Base-by-base conservation (phyloP, 2,113 vertebrate species). In the Symphodus melops region DNA sequence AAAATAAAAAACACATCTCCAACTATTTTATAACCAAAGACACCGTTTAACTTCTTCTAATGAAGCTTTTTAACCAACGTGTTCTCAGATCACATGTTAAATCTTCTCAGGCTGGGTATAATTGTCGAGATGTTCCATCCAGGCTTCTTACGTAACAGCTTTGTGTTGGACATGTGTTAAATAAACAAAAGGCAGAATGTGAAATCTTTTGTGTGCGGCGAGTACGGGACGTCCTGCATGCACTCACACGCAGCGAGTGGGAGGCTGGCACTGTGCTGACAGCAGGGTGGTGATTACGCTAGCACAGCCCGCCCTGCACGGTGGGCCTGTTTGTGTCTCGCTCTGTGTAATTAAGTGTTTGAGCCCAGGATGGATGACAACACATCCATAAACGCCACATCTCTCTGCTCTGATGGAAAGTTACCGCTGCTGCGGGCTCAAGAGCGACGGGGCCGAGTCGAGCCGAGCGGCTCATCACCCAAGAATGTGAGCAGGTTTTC, bases 401-500 rank as follows among this genome's bases (percentile, higher is more conserved):
- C 64, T 25, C 57, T 59, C 56, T 21, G 42, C 64, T 74, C 48
- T 21, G 56, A 68, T 87, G 86, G 85, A 91, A 90, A 89, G 74
- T 69, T 85, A 77, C 86, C n/a, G 56, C 82, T 21, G 56, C 82
- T 60, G 46, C 6, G 72, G 52, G 70, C 20, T 68, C 1, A 13
- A 13, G 48, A 55, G 71, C 56, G 61, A 83, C 84, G 83, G 68
- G 68, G 48, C 48, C 19, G 19, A n/a, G n/a, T n/a, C n/a, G n/a
- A n/a, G 48, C 48, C n/a, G 17, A 70, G 68, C 85, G 39, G 82
- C 88, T 87, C 83, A 86, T 81, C 85, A 59, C 21, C 54, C 56
- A 91, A 70, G 88, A 91, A 92, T 92, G 88, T 83, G 67, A 88
- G 89, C 88, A 84, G 89, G 77, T 82, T 91, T 91, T 91, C 83